Evolutionary conservation across 2,888 invertebrate genomes (phyloP).

Genomic region (Chaetogeoica ovagalla): DNA sequence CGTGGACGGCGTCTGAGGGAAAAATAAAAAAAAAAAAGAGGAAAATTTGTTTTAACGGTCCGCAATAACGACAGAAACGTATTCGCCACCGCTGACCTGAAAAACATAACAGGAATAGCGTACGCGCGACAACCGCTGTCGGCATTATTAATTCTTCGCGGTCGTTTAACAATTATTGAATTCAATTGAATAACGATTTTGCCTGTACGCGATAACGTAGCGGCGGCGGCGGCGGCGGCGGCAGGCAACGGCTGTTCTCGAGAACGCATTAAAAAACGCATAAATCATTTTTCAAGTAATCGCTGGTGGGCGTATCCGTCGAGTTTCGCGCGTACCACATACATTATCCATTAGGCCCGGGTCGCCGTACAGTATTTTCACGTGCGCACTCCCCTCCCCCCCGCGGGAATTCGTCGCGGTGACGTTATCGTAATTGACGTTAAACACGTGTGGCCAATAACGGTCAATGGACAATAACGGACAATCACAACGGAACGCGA

Average conservation of each 20-base stretch:
- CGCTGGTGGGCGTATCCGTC: neutral
- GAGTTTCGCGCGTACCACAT: neutral
- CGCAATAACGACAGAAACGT: neutral
- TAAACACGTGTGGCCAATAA: neutral
- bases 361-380: too few relatives aligned
- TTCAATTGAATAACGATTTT: neutral
- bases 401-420: neutral
- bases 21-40: too few relatives aligned
- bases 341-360: neutral
- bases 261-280: conserved; percentile 2
- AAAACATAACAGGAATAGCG: conserved; percentile 4
- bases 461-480: too few relatives aligned
- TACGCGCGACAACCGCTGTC: neutral
- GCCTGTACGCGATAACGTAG: neutral
- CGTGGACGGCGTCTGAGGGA: neutral
- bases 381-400: neutral
- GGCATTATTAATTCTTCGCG: conserved; percentile 4
- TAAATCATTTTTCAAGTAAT: neutral
- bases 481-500: too few relatives aligned
- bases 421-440: conserved; percentile 17
- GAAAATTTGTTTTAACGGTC: too few relatives aligned
- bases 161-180: neutral
- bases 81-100: conserved; percentile 11
- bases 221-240: too few relatives aligned
- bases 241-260: neutral